These are phyloP conservation scores for Subanguina moxae DNA, from an alignment of 1,140 invertebrate genomes.

Conservation along the genomic window DNA sequence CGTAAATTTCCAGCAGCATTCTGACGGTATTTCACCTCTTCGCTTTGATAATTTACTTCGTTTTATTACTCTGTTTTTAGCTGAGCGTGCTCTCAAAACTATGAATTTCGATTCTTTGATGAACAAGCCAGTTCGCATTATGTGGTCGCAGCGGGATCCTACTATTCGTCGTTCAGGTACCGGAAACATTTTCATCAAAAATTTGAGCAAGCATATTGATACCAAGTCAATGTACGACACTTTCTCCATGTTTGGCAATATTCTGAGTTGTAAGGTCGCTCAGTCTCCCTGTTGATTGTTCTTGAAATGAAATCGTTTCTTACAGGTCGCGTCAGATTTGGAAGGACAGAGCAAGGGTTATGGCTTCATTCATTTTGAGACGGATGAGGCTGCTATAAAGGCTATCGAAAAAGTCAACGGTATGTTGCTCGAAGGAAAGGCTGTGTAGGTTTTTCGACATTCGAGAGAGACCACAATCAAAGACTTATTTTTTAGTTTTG, in stretches of 20 bases:
- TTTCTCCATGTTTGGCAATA: conserved; percentile 98
- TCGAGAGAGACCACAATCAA: too few species aligned
- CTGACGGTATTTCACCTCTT: conserved; percentile 71
- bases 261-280: conserved; percentile 89
- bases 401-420: conserved; percentile 92
- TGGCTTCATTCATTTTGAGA: conserved; percentile 99
- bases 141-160: conserved; percentile 98
- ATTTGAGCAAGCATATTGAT: conserved; percentile 90
- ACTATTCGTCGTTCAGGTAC: conserved; percentile 93
- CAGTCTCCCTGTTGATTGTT: background rate
- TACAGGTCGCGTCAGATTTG: conserved; percentile 80
- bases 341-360: conserved; percentile 89
- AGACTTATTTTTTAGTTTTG: conserved; percentile 67
- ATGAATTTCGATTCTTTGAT: conserved; percentile 99
- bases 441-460: conserved; percentile 70
- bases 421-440: conserved; percentile 84
- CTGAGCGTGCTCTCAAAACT: conserved; percentile 93
- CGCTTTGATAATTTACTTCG: background rate
- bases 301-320: conserved; percentile 42
- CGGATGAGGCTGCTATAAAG: conserved; percentile 91
- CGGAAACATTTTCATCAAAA: conserved; percentile 98
- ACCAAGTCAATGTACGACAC: conserved; percentile 99
- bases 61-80: conserved; percentile 66
- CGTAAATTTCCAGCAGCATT: conserved; percentile 97
- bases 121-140: conserved; percentile 94